Evolutionary conservation across 2,797 vertebrate genomes (phyloP).

Genomic region (Psittacula echo): DNA sequence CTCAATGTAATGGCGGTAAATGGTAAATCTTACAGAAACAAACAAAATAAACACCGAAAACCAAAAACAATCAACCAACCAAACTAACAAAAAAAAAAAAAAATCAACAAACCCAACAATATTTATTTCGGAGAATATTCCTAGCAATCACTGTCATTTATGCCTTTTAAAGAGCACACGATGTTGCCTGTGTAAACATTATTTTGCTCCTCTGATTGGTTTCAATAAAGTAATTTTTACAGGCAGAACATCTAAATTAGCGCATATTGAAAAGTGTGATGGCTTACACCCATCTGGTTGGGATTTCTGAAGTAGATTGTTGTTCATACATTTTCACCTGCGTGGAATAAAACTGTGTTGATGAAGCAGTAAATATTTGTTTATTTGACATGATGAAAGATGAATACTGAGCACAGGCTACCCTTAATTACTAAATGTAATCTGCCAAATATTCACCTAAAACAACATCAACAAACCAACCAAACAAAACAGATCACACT

Average conservation of each 20-base stretch:
- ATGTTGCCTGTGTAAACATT: neutral
- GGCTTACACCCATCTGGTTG: neutral
- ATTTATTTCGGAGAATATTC: neutral
- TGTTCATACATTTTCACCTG: conserved; percentile 24
- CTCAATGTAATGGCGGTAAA: neutral
- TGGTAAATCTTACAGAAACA: neutral
- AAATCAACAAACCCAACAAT: neutral
- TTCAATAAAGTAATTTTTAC: conserved; percentile 39
- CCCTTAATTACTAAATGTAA: neutral
- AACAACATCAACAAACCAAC: neutral
- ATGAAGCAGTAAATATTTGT: conserved; percentile 44
- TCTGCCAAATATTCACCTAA: conserved; percentile 13
- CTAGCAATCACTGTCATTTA: neutral
- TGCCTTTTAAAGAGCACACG: neutral
- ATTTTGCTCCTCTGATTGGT: conserved; percentile 19
- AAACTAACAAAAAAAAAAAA: neutral
- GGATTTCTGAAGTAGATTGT: neutral
- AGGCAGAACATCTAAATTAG: conserved; percentile 34
- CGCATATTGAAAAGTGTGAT: neutral
- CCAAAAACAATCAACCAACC: neutral
- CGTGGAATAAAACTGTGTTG: neutral
- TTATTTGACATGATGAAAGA: neutral
- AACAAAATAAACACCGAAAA: neutral
- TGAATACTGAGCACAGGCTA: neutral
- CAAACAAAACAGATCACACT: neutral